These are phyloP conservation scores for Agrotis segetum DNA, from an alignment of 2,888 invertebrate genomes.

Conservation along the genomic window DNA sequence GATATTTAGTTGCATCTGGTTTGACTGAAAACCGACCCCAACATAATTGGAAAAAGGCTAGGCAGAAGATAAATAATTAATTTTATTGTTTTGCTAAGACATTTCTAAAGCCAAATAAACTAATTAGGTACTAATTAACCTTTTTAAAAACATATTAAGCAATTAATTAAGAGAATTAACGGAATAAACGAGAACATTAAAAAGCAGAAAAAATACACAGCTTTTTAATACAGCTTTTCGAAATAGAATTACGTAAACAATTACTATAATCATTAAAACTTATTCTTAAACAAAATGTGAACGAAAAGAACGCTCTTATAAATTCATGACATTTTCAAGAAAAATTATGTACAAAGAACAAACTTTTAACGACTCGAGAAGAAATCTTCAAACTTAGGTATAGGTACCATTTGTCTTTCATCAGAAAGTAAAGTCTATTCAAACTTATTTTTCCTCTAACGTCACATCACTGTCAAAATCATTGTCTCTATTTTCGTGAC, in stretches of 20 bases:
- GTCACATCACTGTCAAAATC: background rate
- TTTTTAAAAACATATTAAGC: too few relatives aligned
- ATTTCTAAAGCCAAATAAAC: too few relatives aligned
- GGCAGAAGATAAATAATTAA: too few relatives aligned
- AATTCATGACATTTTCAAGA: conserved; percentile 8
- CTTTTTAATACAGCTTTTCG: too few relatives aligned
- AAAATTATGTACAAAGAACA: conserved; percentile 10
- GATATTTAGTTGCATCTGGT: too few relatives aligned
- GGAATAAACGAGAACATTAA: too few relatives aligned
- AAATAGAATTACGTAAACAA: conserved; percentile 19
- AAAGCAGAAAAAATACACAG: too few relatives aligned
- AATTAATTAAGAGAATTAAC: too few relatives aligned
- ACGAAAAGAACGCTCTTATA: conserved; percentile 4
- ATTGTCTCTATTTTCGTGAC: background rate
- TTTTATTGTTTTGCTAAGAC: too few relatives aligned
- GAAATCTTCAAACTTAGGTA: conserved; percentile 13
- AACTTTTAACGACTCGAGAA: conserved; percentile 57
- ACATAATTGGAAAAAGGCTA: too few relatives aligned
- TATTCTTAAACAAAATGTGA: conserved; percentile 8
- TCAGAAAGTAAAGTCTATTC: conserved; percentile 15
- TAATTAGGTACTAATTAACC: too few relatives aligned
- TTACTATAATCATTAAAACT: conserved; percentile 29
- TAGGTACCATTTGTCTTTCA: conserved; percentile 48
- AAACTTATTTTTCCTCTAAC: background rate
- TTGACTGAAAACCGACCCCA: too few relatives aligned